These are phyloP conservation scores for Formica aserva DNA, from an alignment of 2,888 invertebrate species.

Conservation along the genomic window DNA sequence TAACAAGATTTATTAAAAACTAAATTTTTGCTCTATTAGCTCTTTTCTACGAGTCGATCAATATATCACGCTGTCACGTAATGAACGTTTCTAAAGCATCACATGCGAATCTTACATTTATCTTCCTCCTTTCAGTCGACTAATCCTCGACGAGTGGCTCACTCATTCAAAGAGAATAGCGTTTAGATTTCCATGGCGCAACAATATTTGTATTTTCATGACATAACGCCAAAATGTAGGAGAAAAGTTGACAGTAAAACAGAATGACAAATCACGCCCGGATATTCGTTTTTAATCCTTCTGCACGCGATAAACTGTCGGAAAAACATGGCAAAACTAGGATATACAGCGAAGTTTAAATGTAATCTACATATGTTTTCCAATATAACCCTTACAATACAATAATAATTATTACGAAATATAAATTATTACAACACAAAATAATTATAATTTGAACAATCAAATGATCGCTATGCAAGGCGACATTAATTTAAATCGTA, in stretches of 20 bases:
- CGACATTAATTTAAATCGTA: constrained; percentile 31
- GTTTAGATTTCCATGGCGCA: constrained; percentile 76
- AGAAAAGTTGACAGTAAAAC: constrained; percentile 55
- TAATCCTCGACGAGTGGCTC: constrained; percentile 74
- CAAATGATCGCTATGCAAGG: neutral
- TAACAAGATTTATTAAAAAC: neutral
- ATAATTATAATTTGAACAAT: constrained; percentile 31
- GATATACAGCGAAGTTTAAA: constrained; percentile 39
- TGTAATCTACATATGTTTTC: constrained; percentile 35
- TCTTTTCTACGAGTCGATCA: neutral
- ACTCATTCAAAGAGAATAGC: constrained; percentile 70
- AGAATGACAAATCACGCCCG: constrained; percentile 65
- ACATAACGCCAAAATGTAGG: constrained; percentile 60
- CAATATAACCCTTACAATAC: constrained; percentile 4
- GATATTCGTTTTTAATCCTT: constrained; percentile 64
- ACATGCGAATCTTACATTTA: constrained; percentile 83
- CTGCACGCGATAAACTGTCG: constrained; percentile 24
- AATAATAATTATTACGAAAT: neutral
- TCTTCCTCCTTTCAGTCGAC: constrained; percentile 81
- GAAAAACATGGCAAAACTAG: constrained; percentile 27
- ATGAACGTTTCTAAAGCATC: constrained; percentile 48
- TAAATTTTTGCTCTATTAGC: neutral
- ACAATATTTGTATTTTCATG: constrained; percentile 74
- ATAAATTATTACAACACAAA: neutral
- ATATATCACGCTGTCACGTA: constrained; percentile 47